Evolutionary conservation across 2,113 vertebrate species (phyloP).

Genomic region (Pionites leucogaster): DNA sequence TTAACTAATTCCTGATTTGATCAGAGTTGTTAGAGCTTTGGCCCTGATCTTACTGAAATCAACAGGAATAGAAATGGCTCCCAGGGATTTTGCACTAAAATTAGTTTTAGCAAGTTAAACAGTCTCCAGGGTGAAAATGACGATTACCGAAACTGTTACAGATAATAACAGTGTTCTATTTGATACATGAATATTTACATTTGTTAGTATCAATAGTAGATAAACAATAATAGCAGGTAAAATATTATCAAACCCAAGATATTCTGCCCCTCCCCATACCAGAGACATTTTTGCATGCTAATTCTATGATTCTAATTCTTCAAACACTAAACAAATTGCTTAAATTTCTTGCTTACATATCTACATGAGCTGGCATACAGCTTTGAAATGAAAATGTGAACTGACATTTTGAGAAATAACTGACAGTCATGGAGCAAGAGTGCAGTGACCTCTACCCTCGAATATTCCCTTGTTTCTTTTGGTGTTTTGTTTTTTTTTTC

Average conservation of each 20-base stretch:
- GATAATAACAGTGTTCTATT: not conserved
- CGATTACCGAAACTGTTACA: not conserved
- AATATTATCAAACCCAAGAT: not conserved
- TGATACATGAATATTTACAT: not conserved
- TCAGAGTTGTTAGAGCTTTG: not conserved
- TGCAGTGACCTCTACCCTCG: not conserved
- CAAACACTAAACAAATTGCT: not conserved
- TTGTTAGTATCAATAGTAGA: not conserved
- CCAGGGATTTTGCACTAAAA: not conserved
- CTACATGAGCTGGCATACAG: not conserved
- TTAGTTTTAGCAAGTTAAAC: not conserved
- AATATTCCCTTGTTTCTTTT: not conserved
- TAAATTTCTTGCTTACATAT: not conserved
- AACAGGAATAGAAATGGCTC: not conserved
- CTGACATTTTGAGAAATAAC: not conserved
- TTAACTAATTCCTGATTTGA: not conserved
- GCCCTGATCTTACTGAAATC: not conserved
- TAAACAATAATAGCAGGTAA: not conserved
- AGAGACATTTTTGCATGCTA: not conserved
- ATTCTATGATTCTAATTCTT: not conserved
- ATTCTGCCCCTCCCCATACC: not conserved
- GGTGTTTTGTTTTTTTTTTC: not conserved
- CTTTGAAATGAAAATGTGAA: conserved; percentile 18
- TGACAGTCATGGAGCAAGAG: not conserved
- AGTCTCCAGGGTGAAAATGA: not conserved